Evolutionary conservation across 1,140 invertebrate species (phyloP).

Genomic region (Helicorthomorpha holstii): DNA sequence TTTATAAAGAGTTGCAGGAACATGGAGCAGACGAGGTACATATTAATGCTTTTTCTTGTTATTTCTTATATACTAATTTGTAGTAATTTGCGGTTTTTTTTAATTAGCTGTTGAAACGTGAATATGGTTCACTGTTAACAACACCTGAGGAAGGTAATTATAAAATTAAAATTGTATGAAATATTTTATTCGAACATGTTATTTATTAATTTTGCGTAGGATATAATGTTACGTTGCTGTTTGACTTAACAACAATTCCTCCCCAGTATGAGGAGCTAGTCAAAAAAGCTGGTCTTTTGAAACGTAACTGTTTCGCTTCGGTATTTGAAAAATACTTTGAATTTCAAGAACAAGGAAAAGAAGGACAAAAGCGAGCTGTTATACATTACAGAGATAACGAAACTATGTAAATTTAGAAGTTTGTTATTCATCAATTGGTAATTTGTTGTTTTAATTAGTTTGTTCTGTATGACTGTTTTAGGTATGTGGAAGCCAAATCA

Average conservation of each 20-base stretch:
- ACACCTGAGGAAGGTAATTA: conserved; percentile 65
- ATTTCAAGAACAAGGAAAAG: conserved; percentile 75
- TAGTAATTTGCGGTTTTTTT: conserved; percentile 13
- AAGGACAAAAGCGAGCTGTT: conserved; percentile 82
- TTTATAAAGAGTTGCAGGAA: conserved; percentile 95
- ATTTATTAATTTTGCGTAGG: conserved; percentile 36
- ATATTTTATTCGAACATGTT: no score
- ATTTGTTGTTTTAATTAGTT: conserved; percentile 5
- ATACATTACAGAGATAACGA: conserved; percentile 98
- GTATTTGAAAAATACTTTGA: conserved; percentile 99
- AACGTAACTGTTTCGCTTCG: conserved; percentile 97
- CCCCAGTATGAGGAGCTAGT: conserved; percentile 71
- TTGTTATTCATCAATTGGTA: neutral
- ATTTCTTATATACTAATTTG: neutral
- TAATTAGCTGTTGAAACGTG: conserved; percentile 57
- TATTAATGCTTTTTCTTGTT: neutral
- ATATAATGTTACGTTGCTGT: conserved; percentile 85
- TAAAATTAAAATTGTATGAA: no score
- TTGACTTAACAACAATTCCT: conserved; percentile 86
- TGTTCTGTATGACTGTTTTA: conserved; percentile 26
- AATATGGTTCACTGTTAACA: conserved; percentile 67
- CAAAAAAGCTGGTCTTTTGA: conserved; percentile 83
- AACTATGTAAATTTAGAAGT: conserved; percentile 58
- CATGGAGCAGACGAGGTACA: conserved; percentile 82
- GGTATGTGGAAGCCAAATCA: conserved; percentile 94